Percentiles rank a stretch among this genome's conserved stretches.
Conservation (phyloP, 2,113 vertebrate genomes). For the Nothobranchius kuhntae region DNA sequence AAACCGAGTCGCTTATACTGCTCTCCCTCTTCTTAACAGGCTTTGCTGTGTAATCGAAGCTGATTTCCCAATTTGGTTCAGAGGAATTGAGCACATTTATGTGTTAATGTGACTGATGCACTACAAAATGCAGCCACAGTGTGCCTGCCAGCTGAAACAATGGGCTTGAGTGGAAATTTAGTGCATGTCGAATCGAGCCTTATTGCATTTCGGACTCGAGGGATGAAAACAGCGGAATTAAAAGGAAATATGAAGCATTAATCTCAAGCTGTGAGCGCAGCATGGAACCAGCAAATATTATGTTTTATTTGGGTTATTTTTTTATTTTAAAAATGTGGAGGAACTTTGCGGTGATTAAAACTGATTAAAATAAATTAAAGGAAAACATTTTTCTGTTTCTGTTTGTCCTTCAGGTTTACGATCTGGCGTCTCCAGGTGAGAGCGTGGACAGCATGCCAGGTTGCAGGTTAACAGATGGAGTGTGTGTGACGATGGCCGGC, state of each 20-base stretch:
- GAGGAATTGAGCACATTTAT: conserved; percentile 26
- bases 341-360: neutral
- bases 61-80: conserved; percentile 11
- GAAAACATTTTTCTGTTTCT: no score
- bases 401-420: conserved; percentile 78
- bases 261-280: conserved; percentile 4
- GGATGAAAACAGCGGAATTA: neutral
- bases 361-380: no score
- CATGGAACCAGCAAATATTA: neutral
- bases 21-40: neutral
- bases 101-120: conserved; percentile 22
- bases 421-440: conserved; percentile 84
- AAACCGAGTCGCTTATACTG: conserved; percentile 16
- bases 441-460: conserved; percentile 83
- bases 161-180: conserved; percentile 13
- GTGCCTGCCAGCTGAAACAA: conserved; percentile 26
- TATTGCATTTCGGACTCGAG: neutral
- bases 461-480: conserved; percentile 80
- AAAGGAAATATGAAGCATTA: neutral
- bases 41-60: conserved; percentile 21
- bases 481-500: conserved; percentile 76
- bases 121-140: conserved; percentile 1
- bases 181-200: conserved; percentile 24
- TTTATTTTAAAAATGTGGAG: neutral
- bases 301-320: neutral